Evolutionary conservation across 2,888 invertebrate species (phyloP).

Genomic region (Osmoderma eremita): DNA sequence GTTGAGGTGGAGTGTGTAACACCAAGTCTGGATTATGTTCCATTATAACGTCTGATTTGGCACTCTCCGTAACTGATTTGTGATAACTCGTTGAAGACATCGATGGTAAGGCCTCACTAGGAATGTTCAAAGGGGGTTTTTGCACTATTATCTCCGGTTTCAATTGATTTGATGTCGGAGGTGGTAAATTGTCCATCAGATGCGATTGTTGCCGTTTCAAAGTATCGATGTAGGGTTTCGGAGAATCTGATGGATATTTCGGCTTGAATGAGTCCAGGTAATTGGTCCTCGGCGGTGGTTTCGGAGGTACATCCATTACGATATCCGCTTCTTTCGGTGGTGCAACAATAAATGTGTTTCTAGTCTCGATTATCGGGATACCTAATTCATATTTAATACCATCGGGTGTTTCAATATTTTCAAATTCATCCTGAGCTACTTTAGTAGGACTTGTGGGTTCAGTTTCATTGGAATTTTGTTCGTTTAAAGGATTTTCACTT

Average conservation of each 20-base stretch:
- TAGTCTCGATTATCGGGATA: conserved; percentile 53
- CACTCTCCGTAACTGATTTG: conserved; percentile 3
- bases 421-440: conserved; percentile 36
- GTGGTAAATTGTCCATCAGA: not conserved
- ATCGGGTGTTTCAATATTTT: conserved; percentile 56
- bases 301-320: conserved; percentile 57
- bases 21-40: conserved; percentile 52
- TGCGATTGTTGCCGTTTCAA: conserved; percentile 24
- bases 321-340: conserved; percentile 15
- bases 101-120: conserved; percentile 1
- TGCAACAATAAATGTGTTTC: conserved; percentile 42
- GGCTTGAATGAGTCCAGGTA: conserved; percentile 52
- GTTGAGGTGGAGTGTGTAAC: conserved; percentile 1
- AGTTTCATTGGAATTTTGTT: not conserved
- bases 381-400: conserved; percentile 54
- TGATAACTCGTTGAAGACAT: conserved; percentile 4
- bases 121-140: conserved; percentile 6
- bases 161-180: not conserved
- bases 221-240: conserved; percentile 52
- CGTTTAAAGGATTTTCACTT: conserved; percentile 37
- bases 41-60: conserved; percentile 36
- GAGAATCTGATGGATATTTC: conserved; percentile 56
- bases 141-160: conserved; percentile 21
- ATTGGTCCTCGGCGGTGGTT: conserved; percentile 58
- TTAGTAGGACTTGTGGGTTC: too few species aligned